Evolutionary conservation across 2,797 vertebrate species (phyloP), one percentile per base, ranked within the genome.

Genomic region (Avahi laniger): DNA sequence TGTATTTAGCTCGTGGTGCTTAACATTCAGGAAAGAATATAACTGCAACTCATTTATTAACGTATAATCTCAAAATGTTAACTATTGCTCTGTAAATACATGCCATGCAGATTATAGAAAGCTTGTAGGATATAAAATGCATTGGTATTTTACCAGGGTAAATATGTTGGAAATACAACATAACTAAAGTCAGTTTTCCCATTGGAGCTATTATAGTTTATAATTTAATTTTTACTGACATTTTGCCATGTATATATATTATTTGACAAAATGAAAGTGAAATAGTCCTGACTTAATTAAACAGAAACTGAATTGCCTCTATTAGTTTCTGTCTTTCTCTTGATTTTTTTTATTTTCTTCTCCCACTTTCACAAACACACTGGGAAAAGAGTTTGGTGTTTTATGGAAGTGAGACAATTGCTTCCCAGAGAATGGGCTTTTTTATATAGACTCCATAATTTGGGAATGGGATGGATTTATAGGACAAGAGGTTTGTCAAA

Each of bases 261-360:
- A 99, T 98, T 97, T 97, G 98, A 97, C 98, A 98, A 98, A 99
- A 98, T 98, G 98, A 98, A 99, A 99, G 98, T 98, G 98, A 99
- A 99, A 98, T 98, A 98, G 98, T 98, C 98, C 98, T 97, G 98
- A 98, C 98, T 98, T 98, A 99, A 99, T 99, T 99, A 99, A 98
- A 98, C 97, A 98, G 98, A 98, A 98, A 98, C 97, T 87, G 96
- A 98, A 99, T 98, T 98, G 98, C 98, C 97, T 98, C 97, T 98
- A 94, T 98, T 98, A 97, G 98, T 98, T 98, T 98, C 98, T 98
- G 97, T 97, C 96, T 98, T 97, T 94, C 97, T 98, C 96, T 98
- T 98, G 97, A 97, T 96, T 69, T 1, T n/a, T 15, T 41, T 43
- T 12, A 4, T 26, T 18, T 81, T 50, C 75, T 79, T 91, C 81